Conservation (phyloP, 2,113 vertebrate genomes). For the Hydropotes inermis region DNA sequence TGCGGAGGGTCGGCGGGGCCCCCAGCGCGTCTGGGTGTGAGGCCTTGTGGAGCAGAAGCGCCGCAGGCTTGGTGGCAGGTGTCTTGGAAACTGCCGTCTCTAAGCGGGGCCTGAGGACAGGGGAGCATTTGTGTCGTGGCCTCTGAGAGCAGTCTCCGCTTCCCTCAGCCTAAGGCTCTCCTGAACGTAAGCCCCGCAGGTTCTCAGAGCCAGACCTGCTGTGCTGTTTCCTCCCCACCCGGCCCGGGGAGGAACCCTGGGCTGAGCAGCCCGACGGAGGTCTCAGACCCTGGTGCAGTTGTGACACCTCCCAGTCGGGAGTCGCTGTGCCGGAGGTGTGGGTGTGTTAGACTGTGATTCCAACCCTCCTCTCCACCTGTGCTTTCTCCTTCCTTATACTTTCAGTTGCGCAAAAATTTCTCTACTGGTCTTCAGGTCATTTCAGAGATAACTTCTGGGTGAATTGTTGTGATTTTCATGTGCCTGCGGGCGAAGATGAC, state of each 20-base stretch:
- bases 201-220: background rate
- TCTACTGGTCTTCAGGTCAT: background rate
- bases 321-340: background rate
- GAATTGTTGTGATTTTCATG: background rate
- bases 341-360: background rate
- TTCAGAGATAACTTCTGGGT: background rate
- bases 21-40: fast-evolving
- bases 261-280: background rate
- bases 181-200: fast-evolving
- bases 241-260: background rate
- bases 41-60: background rate
- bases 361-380: background rate
- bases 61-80: background rate
- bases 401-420: background rate
- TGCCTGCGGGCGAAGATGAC: background rate
- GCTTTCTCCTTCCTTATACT: background rate
- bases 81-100: background rate
- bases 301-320: fast-evolving
- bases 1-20: background rate
- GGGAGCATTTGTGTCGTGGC: background rate
- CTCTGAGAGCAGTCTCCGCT: background rate
- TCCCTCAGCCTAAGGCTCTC: background rate
- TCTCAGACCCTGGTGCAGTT: background rate
- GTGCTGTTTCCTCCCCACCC: background rate
- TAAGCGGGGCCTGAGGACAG: background rate